phyloP scores from a whole-genome alignment of 30 jellyfish, hydroid and myxozoan genomes.

The Catostylus mosaicus region DNA sequence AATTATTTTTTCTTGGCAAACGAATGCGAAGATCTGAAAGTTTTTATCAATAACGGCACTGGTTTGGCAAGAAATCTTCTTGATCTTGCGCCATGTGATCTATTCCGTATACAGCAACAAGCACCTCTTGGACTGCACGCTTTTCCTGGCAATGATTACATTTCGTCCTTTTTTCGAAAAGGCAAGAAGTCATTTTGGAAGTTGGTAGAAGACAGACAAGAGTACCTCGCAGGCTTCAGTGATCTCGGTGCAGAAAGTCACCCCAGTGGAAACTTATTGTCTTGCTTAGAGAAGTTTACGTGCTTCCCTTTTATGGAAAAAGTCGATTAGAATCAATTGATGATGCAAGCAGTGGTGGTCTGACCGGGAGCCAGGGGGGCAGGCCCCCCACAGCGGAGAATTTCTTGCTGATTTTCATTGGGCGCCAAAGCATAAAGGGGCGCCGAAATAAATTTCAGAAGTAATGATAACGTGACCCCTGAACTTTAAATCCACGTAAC shows the following conservation, averaged over 20 bases:
- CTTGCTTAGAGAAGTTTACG: constrained; percentile 16
- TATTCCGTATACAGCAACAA: constrained; percentile 1
- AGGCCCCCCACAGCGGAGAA: too few relatives aligned
- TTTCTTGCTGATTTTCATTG: too few relatives aligned
- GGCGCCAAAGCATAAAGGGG: too few relatives aligned
- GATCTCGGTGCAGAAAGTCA: constrained; percentile 12
- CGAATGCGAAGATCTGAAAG: constrained; percentile 3
- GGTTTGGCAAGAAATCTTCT: constrained; percentile 8
- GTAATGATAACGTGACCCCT: too few relatives aligned
- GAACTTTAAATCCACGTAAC: too few relatives aligned
- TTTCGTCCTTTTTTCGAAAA: constrained; percentile 23
- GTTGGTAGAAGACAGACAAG: constrained; percentile 10
- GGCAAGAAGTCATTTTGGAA: constrained; percentile 47
- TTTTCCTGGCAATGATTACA: constrained; percentile 39
- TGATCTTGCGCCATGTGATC: neutral
- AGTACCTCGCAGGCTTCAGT: neutral
- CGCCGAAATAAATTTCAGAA: too few relatives aligned
- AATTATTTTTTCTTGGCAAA: constrained; percentile 6
- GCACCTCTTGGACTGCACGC: constrained; percentile 45
- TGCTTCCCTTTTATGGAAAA: constrained; percentile 31
- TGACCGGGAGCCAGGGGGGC: too few relatives aligned
- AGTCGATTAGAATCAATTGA: neutral
- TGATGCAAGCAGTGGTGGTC: constrained; percentile 18
- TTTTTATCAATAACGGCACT: constrained; percentile 20
- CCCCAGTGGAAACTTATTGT: constrained; percentile 7